Conservation (phyloP, 2,113 vertebrate genomes). For the Urocynchramus pylzowi region DNA sequence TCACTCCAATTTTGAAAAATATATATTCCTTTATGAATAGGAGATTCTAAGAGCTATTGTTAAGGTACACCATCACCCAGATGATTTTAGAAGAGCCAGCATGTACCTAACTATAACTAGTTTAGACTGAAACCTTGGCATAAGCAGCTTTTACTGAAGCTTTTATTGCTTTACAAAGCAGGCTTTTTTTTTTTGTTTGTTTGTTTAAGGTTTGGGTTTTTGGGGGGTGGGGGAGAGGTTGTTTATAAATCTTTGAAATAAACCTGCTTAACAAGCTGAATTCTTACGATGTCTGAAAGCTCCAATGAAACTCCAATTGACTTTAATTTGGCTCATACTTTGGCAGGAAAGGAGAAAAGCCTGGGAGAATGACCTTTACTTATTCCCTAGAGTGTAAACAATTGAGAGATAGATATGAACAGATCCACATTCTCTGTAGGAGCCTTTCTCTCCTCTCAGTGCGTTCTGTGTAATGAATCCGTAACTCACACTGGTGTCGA, state of each 20-base stretch:
- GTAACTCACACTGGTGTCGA: not conserved
- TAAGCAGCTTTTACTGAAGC: not conserved
- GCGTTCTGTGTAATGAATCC: not conserved
- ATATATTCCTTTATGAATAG: not conserved
- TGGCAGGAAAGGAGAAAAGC: constrained; percentile 41
- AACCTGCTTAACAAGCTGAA: constrained; percentile 11
- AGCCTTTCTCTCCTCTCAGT: not conserved
- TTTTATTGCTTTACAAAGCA: not conserved
- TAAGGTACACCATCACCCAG: not conserved
- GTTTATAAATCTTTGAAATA: not conserved
- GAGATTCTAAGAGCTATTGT: not conserved
- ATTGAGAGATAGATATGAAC: not conserved
- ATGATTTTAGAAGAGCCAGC: not conserved
- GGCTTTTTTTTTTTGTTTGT: not conserved
- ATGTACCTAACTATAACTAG: not conserved
- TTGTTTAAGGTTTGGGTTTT: not conserved
- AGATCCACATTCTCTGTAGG: not conserved
- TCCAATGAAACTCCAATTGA: constrained; percentile 20
- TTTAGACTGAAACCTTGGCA: not conserved
- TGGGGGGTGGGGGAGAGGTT: not conserved
- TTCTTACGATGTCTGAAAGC: not conserved
- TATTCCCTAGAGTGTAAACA: constrained; percentile 46
- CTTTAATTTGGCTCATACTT: constrained; percentile 42
- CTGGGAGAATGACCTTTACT: constrained; percentile 36
- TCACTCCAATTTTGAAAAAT: not conserved